A percentile compares a stretch with the other conserved stretches of the same genome.
Conservation (phyloP, 2,888 invertebrate genomes). For the Amphimallon solstitiale region DNA sequence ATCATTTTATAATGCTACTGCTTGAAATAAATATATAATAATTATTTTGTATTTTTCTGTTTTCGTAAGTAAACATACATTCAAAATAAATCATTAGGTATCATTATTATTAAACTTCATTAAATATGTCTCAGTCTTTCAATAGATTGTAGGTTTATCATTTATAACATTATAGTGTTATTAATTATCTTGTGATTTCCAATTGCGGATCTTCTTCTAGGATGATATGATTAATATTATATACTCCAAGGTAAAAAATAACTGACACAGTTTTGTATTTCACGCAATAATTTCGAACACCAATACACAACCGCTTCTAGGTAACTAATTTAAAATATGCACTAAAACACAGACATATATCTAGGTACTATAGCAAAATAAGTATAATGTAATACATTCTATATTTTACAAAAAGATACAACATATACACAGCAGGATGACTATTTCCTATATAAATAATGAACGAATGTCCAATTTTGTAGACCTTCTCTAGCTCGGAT, state of each 20-base stretch:
- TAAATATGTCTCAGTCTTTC: background rate
- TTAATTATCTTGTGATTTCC: conserved; percentile 20
- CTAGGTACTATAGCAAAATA: too few relatives aligned
- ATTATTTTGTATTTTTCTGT: too few relatives aligned
- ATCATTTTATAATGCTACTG: too few relatives aligned
- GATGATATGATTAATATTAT: conserved; percentile 81
- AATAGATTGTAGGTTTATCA: conserved; percentile 7
- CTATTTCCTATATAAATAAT: background rate
- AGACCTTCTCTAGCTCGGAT: conserved; percentile 15
- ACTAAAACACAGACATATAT: conserved; percentile 17
- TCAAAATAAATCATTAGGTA: background rate
- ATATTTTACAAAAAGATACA: background rate
- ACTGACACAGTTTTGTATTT: conserved; percentile 36
- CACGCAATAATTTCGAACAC: conserved; percentile 32
- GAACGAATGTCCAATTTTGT: background rate
- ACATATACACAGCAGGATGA: background rate
- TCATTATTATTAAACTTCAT: background rate
- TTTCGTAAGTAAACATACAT: background rate
- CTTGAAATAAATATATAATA: too few relatives aligned
- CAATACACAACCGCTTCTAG: conserved; percentile 33
- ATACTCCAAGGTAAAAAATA: conserved; percentile 76
- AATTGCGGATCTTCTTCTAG: conserved; percentile 64
- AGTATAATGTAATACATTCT: too few relatives aligned
- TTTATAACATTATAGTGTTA: conserved; percentile 9
- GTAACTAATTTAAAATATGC: conserved; percentile 22